Evolutionary conservation across 2,113 vertebrate genomes (phyloP).

Genomic region (Sinocyclocheilus grahami): DNA sequence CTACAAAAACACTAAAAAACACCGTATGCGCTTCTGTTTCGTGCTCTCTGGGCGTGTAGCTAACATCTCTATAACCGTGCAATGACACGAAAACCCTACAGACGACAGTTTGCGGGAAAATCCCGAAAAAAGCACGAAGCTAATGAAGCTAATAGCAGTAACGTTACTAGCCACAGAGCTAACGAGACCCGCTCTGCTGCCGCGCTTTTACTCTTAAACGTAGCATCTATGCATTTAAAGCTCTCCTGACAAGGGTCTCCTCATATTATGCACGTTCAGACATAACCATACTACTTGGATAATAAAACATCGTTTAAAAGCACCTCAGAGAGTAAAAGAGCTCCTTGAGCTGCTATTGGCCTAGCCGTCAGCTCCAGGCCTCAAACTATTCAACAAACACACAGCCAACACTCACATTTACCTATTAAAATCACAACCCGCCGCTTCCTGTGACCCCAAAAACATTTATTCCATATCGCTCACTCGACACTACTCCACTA

Average conservation of each 20-base stretch:
- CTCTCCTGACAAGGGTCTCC: background rate
- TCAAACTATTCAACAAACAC: slow-evolving; percentile 71
- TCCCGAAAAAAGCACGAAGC: slow-evolving; percentile 49
- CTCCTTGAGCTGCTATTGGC: slow-evolving; percentile 41
- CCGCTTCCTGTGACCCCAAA: slow-evolving; percentile 28
- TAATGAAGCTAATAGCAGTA: slow-evolving; percentile 52
- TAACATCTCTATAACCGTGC: background rate
- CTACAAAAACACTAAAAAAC: slow-evolving; percentile 74
- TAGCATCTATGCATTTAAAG: background rate
- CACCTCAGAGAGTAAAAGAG: background rate
- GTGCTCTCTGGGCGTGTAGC: background rate
- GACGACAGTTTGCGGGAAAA: slow-evolving; percentile 36
- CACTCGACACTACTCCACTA: slow-evolving; percentile 35
- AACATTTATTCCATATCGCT: slow-evolving; percentile 4
- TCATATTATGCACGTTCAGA: background rate
- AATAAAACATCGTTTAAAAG: background rate
- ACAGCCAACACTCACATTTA: slow-evolving; percentile 66
- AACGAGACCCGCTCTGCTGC: slow-evolving; percentile 22
- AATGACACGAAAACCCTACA: background rate
- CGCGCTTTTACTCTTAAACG: slow-evolving; percentile 5
- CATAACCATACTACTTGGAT: background rate
- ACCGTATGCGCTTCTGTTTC: background rate
- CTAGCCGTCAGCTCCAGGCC: slow-evolving; percentile 71
- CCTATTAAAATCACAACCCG: slow-evolving; percentile 62
- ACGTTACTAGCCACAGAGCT: slow-evolving; percentile 23